Conservation (phyloP, 2,113 vertebrate species). For the Amazona vittata region DNA sequence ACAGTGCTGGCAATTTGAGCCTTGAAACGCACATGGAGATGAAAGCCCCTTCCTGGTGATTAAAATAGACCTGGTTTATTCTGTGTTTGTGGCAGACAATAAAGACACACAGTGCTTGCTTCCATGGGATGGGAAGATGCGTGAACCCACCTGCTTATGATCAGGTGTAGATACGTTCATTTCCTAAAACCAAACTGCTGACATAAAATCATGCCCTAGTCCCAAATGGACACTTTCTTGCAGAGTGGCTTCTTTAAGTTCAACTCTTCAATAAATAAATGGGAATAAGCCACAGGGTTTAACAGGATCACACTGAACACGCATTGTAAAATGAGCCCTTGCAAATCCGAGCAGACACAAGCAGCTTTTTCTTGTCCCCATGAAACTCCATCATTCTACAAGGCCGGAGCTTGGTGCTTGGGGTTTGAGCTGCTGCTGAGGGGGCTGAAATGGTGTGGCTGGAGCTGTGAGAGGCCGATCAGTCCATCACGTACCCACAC, state of each 20-base stretch:
- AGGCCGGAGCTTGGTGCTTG: background rate
- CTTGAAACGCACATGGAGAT: background rate
- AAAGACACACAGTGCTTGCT: background rate
- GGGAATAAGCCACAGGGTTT: background rate
- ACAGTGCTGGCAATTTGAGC: background rate
- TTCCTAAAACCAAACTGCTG: background rate
- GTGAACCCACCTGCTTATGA: background rate
- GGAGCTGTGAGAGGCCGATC: background rate
- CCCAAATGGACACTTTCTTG: background rate
- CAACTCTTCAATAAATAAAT: background rate
- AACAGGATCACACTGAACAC: background rate
- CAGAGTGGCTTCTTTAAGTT: background rate
- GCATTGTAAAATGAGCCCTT: background rate
- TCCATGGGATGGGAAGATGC: background rate
- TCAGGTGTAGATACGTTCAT: background rate
- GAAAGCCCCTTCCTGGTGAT: background rate
- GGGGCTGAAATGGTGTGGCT: background rate
- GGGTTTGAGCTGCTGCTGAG: background rate
- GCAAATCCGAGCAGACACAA: background rate
- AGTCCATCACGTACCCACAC: background rate
- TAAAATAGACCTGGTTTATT: background rate
- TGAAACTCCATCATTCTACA: background rate
- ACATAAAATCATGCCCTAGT: rapidly evolving
- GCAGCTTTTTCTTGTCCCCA: background rate
- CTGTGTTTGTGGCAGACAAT: background rate